phyloP scores from a whole-genome alignment of 2,113 vertebrate genomes.

The Stigmatopora nigra region DNA sequence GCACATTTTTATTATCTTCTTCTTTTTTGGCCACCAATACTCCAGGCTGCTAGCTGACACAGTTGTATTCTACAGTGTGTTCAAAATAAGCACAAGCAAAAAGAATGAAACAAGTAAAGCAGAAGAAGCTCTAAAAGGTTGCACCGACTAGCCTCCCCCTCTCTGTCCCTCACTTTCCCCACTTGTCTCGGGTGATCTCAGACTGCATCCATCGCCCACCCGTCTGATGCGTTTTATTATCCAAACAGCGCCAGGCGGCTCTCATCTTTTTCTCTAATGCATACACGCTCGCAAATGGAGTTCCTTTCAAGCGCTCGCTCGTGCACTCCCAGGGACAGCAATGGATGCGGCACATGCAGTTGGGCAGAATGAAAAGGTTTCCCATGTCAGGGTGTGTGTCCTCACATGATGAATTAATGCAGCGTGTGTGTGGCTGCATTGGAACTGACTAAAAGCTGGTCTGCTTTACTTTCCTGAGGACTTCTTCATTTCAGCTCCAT shows the following conservation, averaged over 20 bases:
- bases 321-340: slow-evolving; percentile 25
- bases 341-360: slow-evolving; percentile 43
- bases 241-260: slow-evolving; percentile 38
- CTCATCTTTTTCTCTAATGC: slow-evolving; percentile 20
- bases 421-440: slow-evolving; percentile 21
- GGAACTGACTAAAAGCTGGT: slow-evolving; percentile 15
- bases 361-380: slow-evolving; percentile 39
- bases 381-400: slow-evolving; percentile 55
- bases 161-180: slow-evolving; percentile 22
- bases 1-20: background rate
- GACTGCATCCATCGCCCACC: slow-evolving; percentile 41
- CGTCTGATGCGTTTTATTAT: slow-evolving; percentile 36
- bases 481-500: slow-evolving; percentile 32
- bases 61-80: slow-evolving; percentile 9
- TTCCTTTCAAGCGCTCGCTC: slow-evolving; percentile 19
- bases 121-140: slow-evolving; percentile 21
- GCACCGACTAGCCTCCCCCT: slow-evolving; percentile 12
- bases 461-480: slow-evolving; percentile 21
- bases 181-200: slow-evolving; percentile 13
- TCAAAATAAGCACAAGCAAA: slow-evolving; percentile 9
- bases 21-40: slow-evolving; percentile 4
- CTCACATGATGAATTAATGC: slow-evolving; percentile 21
- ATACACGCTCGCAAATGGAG: slow-evolving; percentile 32
- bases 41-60: background rate
- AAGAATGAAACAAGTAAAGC: slow-evolving; percentile 13